A percentile compares a stretch with the other conserved stretches of the same genome.
Conservation (phyloP, 2,113 vertebrate genomes). For the Bos indicus region DNA sequence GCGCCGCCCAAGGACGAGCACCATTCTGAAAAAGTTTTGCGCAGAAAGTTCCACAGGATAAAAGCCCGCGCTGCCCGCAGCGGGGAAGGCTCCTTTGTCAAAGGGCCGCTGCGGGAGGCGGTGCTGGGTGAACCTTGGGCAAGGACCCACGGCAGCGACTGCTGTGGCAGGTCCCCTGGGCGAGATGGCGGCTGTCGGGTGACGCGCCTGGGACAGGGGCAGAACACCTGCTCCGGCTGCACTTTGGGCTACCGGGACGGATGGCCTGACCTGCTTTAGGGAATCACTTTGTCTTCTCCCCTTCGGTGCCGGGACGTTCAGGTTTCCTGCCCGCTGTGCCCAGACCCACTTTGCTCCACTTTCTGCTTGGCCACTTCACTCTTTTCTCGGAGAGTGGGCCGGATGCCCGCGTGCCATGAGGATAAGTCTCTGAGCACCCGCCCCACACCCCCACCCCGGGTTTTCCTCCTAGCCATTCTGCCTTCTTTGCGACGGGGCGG, state of each 20-base stretch:
- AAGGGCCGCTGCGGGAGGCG: neutral
- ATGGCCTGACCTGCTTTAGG: neutral
- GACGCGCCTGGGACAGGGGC: fast-evolving
- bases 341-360: neutral
- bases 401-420: neutral
- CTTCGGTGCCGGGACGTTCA: neutral
- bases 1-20: neutral
- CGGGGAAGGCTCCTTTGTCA: neutral
- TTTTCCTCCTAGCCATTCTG: neutral
- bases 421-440: neutral
- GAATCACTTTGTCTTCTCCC: neutral
- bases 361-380: neutral
- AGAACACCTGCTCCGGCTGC: neutral
- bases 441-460: neutral
- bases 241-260: neutral
- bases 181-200: neutral
- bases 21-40: constrained; percentile 45
- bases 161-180: neutral
- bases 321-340: neutral
- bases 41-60: constrained; percentile 47
- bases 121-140: no score
- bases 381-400: neutral
- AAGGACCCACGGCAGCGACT: neutral
- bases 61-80: neutral
- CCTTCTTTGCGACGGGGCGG: neutral